Evolutionary conservation across 2,797 vertebrate species (phyloP), one percentile per base, ranked within the genome.

Genomic region (Phoxinus dragarum): DNA sequence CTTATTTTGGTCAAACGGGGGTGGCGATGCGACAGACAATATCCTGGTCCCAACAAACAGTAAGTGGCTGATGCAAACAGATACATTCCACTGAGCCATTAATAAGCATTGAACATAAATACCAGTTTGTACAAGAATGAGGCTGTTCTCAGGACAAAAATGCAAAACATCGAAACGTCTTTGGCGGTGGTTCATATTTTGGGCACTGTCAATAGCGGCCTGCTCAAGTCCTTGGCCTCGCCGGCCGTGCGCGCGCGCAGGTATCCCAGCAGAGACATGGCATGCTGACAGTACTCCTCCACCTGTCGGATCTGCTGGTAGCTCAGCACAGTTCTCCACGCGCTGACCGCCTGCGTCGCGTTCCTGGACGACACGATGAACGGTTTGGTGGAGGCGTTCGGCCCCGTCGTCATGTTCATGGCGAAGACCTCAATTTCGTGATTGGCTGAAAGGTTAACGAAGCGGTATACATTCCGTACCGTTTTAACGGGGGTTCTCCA

Each of bases 271-370:
- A 99, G 91, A 0, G 97, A 95, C 98, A 99, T 99, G 87, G 97
- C 91, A 77, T 98, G 96, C 78, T 96, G 96, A 90, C 98, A 99
- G 88, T 98, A 99, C 91, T 98, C 97, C 92, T 99, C 98, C 36
- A 99, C 97, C 91, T 99, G 98, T 92, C 97, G 97, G 91, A 99
- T 98, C 95, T 99, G 97, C 88, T 97, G 96, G 89, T 97, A 98
- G 93, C 95, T 97, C 69, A 99, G 96, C 5, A 97, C 96, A 87
- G 96, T 98, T 92, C 98, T 96, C 98, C 98, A 99, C 0, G 97
- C 97, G 1, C 95, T 98, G 61, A 97, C 97, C 0, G 97, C 97
- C 90, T 97, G 96, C 4, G 97, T 98, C 88, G 97, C 98, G 0
- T 99, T 99, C 88, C 98, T 94, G 40, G 98, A 97, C 0, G 98